These are phyloP conservation scores for Melanotaenia maccullochi DNA, from an alignment of 2,797 vertebrate genomes.

Conservation along the genomic window DNA sequence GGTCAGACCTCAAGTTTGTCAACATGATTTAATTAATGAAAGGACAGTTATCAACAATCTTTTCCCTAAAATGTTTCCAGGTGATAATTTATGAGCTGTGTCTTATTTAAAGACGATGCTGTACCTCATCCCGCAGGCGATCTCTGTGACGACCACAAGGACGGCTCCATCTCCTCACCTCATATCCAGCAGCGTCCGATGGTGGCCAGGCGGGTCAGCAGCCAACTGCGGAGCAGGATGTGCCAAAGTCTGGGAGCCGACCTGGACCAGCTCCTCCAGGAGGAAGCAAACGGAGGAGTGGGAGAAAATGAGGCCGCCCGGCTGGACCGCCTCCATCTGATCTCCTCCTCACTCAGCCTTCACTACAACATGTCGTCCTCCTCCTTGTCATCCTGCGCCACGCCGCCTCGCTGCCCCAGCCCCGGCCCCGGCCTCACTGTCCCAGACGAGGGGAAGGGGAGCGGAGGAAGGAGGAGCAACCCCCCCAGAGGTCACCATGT, in stretches of 20 bases:
- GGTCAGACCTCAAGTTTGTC: constrained; percentile 29
- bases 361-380: constrained; percentile 57
- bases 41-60: no score
- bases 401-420: constrained; percentile 63
- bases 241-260: constrained; percentile 80
- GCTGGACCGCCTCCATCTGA: constrained; percentile 71
- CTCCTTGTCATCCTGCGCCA: constrained; percentile 70
- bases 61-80: no score
- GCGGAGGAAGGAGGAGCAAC: constrained; percentile 3
- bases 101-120: neutral
- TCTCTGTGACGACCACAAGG: constrained; percentile 30
- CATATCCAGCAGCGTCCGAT: neutral
- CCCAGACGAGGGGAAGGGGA: neutral
- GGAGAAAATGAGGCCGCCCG: constrained; percentile 49
- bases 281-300: constrained; percentile 38
- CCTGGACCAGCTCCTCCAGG: constrained; percentile 73
- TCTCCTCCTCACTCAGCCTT: constrained; percentile 79
- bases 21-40: no score
- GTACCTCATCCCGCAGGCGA: constrained; percentile 42
- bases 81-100: no score
- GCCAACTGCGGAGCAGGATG: constrained; percentile 68
- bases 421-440: constrained; percentile 38
- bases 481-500: constrained; percentile 17
- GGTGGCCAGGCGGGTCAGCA: constrained; percentile 39
- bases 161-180: constrained; percentile 35